A percentile compares a stretch with the other conserved stretches of the same genome.
Conservation (phyloP, 2,888 invertebrate genomes). For the Mystacides longicornis region DNA sequence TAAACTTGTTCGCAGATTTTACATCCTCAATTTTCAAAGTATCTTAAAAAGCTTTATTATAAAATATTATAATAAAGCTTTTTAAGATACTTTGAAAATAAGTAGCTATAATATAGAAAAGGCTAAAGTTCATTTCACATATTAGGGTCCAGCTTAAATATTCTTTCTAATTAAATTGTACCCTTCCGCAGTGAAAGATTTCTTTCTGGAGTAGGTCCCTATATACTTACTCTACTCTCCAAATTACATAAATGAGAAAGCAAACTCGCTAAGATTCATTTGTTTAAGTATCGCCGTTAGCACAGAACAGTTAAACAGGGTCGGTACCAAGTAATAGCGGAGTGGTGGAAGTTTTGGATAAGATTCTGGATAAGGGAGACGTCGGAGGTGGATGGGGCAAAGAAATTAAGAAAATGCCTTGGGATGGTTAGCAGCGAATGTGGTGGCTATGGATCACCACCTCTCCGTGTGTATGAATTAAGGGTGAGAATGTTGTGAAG, state of each 20-base stretch:
- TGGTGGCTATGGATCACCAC: neutral
- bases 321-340: neutral
- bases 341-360: neutral
- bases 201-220: too few relatives aligned
- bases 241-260: neutral
- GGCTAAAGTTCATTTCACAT: too few relatives aligned
- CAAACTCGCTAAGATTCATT: neutral
- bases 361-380: constrained; percentile 8
- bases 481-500: neutral
- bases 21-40: too few relatives aligned
- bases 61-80: too few relatives aligned
- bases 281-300: neutral
- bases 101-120: too few relatives aligned
- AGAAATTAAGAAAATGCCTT: constrained; percentile 26
- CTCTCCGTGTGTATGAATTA: neutral
- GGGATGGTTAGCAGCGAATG: constrained; percentile 12
- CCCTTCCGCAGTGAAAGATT: too few relatives aligned
- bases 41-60: too few relatives aligned
- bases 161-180: too few relatives aligned
- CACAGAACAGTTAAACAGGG: neutral
- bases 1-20: too few relatives aligned
- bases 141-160: too few relatives aligned
- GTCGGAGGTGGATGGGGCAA: constrained; percentile 20
- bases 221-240: too few relatives aligned
- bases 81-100: too few relatives aligned